Percentiles rank a stretch among this genome's conserved stretches.
These are phyloP conservation scores for Vespertilio murinus DNA, from an alignment of 2,797 vertebrate species.

Conservation along the genomic window DNA sequence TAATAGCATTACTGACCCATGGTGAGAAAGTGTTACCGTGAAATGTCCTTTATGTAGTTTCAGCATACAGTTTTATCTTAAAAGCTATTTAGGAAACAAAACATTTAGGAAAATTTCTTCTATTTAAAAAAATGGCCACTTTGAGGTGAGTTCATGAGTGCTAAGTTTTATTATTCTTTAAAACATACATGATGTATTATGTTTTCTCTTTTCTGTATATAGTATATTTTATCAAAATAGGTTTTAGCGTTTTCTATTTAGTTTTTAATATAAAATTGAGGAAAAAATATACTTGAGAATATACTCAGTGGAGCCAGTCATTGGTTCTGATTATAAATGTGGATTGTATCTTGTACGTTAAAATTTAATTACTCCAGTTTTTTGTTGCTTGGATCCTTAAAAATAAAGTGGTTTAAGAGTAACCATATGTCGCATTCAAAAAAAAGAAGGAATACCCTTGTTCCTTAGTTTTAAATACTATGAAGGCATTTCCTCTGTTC, in stretches of 20 bases:
- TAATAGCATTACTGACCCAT: neutral
- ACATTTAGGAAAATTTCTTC: conserved; percentile 72
- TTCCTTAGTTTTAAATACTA: neutral
- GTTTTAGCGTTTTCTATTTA: conserved; percentile 8
- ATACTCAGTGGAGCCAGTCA: conserved; percentile 57
- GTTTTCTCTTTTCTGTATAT: neutral
- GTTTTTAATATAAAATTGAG: conserved; percentile 3
- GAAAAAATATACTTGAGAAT: conserved; percentile 54
- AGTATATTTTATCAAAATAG: neutral
- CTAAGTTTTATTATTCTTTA: conserved; percentile 20
- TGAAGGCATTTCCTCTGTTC: neutral
- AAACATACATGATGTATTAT: neutral
- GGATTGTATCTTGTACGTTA: conserved; percentile 45
- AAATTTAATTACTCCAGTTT: conserved; percentile 25
- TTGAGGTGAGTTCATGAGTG: neutral
- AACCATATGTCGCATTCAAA: neutral
- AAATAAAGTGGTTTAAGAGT: conserved; percentile 32
- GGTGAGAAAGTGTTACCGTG: neutral
- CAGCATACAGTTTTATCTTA: conserved; percentile 23
- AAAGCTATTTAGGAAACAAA: conserved; percentile 53
- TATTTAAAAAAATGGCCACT: conserved; percentile 42
- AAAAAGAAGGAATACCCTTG: conserved; percentile 30
- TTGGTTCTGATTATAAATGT: conserved; percentile 58
- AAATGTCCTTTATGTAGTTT: neutral
- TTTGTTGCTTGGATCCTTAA: conserved; percentile 20